These are phyloP conservation scores for Siniperca scherzeri DNA, from an alignment of 2,797 vertebrate species.

Conservation along the genomic window DNA sequence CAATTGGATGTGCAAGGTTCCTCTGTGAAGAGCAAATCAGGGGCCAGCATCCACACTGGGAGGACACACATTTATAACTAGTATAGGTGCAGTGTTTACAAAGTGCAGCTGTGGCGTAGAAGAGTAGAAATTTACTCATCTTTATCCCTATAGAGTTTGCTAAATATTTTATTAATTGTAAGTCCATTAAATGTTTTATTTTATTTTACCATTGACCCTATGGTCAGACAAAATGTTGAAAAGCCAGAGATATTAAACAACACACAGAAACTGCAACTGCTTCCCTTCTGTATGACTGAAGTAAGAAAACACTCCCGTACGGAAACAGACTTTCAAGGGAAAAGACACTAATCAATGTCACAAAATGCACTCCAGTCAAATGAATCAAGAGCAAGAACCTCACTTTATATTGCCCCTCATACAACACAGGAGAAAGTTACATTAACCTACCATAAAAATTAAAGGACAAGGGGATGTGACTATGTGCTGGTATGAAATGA, in stretches of 20 bases:
- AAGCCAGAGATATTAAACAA: not conserved
- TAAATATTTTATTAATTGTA: not conserved
- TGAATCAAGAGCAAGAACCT: not conserved
- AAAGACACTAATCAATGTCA: not conserved
- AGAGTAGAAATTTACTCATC: not conserved
- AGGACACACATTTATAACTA: not conserved
- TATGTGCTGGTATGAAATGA: not conserved
- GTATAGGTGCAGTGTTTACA: not conserved
- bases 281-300: not conserved
- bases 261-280: not conserved
- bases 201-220: not conserved
- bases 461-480: not conserved
- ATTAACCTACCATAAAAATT: constrained; percentile 9
- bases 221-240: not conserved
- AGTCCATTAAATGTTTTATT: no score
- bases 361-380: not conserved
- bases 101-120: not conserved
- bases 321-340: constrained; percentile 4
- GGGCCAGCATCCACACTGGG: not conserved
- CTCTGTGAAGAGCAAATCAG: not conserved
- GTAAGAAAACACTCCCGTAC: not conserved
- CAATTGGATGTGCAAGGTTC: not conserved
- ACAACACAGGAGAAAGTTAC: not conserved
- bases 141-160: not conserved
- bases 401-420: not conserved